Base-by-base conservation (phyloP, 1,140 invertebrate species). In the Drosophila gunungcola region DNA sequence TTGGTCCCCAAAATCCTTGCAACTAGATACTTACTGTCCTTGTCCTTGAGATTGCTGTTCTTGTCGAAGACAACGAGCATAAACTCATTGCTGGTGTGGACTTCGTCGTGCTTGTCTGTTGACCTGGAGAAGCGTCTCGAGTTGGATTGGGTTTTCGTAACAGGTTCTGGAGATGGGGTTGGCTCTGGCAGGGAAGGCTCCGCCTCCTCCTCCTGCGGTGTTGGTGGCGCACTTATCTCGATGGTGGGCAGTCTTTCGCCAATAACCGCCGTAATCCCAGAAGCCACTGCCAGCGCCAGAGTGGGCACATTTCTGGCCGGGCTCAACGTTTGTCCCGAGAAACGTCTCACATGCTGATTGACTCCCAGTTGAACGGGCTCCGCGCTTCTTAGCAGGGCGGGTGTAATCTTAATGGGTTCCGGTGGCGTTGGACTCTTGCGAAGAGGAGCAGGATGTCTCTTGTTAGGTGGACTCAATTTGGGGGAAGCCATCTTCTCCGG, bases 1-100 rank as follows among this genome's bases (percentile, higher is more conserved):
- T 25, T 7, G 12, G 29, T 29, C 13, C 38, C 0, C 0, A 1
- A 27, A 21, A 39, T 5, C 13, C 53, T 4, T 27, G 12, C 3
- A 21, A 29, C 10, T 39, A 3, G 5, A 53, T 39, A 91, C 83
- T 86, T 89, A 92, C 93, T 93, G 91, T 93, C 92, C 77, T 93
- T 93, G 64, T 91, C 91, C 74, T 91, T 89, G 57, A 83, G 77
- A 62, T 85, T 92, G 92, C 88, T 94, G 91, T 80, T 93, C 90
- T 73, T 96, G 93, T 32, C 96, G 95, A 92, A 96, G 4, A 97
- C 92, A 34, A 97, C 96, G 38, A 97, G 91, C 96, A 97, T 96
- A 72, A 97, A 96, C 89, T 97, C 96, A 25, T 95, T 96, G 69
- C 92, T 92, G n/a, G 91, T 92, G 48, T 92, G 91, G 3, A 92